Evolutionary conservation across 2,888 invertebrate genomes (phyloP), one percentile per base, ranked within the genome.

Genomic region (Stictocephala bisonia): DNA sequence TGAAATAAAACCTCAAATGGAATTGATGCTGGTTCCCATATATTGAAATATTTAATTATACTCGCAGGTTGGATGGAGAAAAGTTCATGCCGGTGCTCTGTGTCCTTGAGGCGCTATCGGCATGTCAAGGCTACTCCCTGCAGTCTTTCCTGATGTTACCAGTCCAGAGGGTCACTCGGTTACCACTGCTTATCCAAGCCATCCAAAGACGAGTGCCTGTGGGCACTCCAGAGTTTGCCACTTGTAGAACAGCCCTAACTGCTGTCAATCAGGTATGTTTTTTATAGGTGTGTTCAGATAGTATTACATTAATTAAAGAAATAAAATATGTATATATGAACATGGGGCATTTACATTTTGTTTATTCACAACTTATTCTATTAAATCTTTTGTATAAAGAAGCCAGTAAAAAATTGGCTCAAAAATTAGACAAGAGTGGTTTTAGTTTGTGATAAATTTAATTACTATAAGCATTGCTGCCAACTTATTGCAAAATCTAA

Each of bases 81-180:
- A 68, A 56, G 58, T 56, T 73, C 31, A 15, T 60, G 69, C 68
- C 68, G 13, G 26, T 69, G 1, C 58, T 73, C 11, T 2, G 41
- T 7, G 20, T 31, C 29, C 48, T 73, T 29, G 73, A 73, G 35
- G 26, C 53, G 3, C 40, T 44, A 24, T 26, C 73, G 2, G 67
- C 40, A 15, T 73, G 73, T 60, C 69, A 73, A 24, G 73, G 73
- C 20, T 73, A 73, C 51, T 73, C 73, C 1, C 48, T 73, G 11
- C 58, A 58, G 35, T 73, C 73, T 9, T 73, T 73, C 69, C 51
- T 73, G 26, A 58, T 68, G 41, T 29, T 73, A 48, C 73, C 73
- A 15, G 51, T 73, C 7, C 73, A 73, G 60, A 26, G 73, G 40
- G 73, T 73, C 24, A 73, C 73, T 7, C 24, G 73, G 35, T 35